phyloP scores from a whole-genome alignment of 2,888 invertebrate genomes.

The Macrosiphum euphorbiae region DNA sequence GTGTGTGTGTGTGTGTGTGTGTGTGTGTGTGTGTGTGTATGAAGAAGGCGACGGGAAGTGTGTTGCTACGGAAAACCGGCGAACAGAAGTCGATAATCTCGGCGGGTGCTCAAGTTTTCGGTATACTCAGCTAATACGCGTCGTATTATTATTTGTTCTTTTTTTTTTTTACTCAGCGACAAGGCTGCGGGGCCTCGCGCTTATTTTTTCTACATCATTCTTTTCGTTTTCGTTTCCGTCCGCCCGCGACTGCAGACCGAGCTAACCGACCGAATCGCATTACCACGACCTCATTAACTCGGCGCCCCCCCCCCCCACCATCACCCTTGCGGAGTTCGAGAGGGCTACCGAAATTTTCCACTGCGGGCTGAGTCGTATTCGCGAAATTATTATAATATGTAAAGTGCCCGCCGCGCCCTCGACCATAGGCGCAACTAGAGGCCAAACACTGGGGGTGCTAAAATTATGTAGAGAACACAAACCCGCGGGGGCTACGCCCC shows the following conservation, averaged over 20 bases:
- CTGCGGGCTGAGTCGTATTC: neutral
- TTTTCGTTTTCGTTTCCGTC: neutral
- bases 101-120: neutral
- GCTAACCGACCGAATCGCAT: constrained; percentile 18
- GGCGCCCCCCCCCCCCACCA: neutral
- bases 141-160: neutral
- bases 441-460: too few relatives aligned
- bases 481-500: too few relatives aligned
- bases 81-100: constrained; percentile 46
- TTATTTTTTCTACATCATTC: neutral
- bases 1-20: too few relatives aligned
- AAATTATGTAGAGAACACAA: too few relatives aligned
- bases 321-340: neutral
- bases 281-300: constrained; percentile 6
- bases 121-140: neutral
- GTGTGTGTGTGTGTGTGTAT: neutral
- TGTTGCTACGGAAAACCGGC: neutral
- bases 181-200: neutral
- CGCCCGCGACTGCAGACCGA: neutral
- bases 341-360: neutral
- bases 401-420: neutral
- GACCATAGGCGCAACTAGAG: too few relatives aligned
- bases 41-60: neutral
- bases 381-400: neutral
- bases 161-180: neutral